Percentiles rank a stretch among this genome's conserved stretches.
Evolutionary conservation across 2,888 invertebrate genomes (phyloP).

Genomic region (Baronia brevicornis): DNA sequence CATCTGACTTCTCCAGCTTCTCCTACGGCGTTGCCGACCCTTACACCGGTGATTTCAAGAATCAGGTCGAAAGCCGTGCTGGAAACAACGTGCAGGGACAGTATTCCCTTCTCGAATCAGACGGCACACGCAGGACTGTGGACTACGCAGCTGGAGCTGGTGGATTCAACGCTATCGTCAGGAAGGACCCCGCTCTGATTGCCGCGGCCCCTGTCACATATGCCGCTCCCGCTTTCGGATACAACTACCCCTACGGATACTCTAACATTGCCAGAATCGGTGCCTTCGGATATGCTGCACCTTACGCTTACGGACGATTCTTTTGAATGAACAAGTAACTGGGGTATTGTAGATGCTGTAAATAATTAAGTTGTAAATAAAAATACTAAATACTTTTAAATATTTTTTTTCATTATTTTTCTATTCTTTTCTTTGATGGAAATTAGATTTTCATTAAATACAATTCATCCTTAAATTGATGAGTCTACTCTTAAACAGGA

Average conservation of each 20-base stretch:
- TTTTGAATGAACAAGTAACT: conserved; percentile 23
- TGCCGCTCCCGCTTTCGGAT: conserved; percentile 26
- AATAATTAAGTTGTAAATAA: conserved; percentile 37
- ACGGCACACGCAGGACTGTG: conserved; percentile 70
- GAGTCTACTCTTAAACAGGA: no score
- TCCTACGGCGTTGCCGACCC: conserved; percentile 69
- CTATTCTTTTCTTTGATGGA: no score
- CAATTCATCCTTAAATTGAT: no score
- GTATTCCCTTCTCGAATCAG: conserved; percentile 71
- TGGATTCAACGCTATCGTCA: conserved; percentile 75
- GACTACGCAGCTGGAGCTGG: conserved; percentile 71
- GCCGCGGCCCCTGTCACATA: conserved; percentile 32
- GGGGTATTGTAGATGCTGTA: conserved; percentile 22
- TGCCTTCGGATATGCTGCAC: conserved; percentile 20
- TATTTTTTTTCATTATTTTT: no score
- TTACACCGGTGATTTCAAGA: conserved; percentile 68
- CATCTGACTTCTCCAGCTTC: conserved; percentile 51
- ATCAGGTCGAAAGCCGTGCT: conserved; percentile 65
- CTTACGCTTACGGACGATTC: conserved; percentile 34
- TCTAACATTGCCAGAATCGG: conserved; percentile 17
- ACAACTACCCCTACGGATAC: conserved; percentile 23
- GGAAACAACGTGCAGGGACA: conserved; percentile 71
- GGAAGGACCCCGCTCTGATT: conserved; percentile 61
- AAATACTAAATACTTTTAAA: no score
- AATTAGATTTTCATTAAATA: no score